Conservation (phyloP, 2,797 vertebrate genomes). For the Falco peregrinus region DNA sequence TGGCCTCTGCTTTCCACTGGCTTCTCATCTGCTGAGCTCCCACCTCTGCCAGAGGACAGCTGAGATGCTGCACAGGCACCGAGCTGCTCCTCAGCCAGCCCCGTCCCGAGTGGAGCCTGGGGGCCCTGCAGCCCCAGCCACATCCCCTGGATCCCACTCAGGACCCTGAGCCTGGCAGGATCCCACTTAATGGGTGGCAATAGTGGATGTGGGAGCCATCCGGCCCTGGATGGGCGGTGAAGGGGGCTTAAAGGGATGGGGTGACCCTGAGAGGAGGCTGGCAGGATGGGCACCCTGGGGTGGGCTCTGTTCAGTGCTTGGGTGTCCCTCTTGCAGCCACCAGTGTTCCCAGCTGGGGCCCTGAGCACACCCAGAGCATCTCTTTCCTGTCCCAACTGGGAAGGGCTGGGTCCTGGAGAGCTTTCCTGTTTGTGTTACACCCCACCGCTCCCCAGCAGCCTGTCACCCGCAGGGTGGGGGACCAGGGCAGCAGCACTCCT, state of each 20-base stretch:
- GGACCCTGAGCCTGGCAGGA: rapidly evolving
- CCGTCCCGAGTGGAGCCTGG: too few relatives aligned
- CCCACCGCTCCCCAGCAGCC: background rate
- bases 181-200: background rate
- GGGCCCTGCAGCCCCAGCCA: background rate
- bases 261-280: background rate
- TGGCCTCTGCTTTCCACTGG: background rate
- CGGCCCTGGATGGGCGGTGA: background rate
- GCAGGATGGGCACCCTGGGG: rapidly evolving
- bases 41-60: background rate
- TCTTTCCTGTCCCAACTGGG: slow-evolving; percentile 33
- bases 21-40: background rate
- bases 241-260: background rate
- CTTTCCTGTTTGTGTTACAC: slow-evolving; percentile 49
- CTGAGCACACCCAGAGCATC: background rate
- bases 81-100: background rate
- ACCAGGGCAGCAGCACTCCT: background rate
- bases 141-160: too few relatives aligned
- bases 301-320: background rate
- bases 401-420: slow-evolving; percentile 24
- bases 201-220: background rate
- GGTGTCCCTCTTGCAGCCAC: background rate
- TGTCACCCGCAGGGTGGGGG: background rate
- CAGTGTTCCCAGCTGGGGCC: rapidly evolving
- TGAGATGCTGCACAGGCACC: background rate